Conservation (phyloP, 2,797 vertebrate genomes). For the Adelosebastes latens region DNA sequence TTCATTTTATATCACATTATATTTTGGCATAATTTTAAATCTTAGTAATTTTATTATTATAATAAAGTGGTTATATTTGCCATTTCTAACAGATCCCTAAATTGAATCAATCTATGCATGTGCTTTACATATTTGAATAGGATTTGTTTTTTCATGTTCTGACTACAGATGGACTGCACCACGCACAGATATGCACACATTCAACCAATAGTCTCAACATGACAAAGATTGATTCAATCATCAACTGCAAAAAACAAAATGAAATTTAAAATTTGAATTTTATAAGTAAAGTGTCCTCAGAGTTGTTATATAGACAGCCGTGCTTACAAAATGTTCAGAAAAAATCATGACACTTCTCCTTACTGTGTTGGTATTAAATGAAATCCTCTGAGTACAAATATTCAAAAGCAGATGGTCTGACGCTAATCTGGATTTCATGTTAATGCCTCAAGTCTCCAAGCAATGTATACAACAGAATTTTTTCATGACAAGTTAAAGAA, state of each 20-base stretch:
- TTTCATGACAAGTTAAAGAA: slow-evolving; percentile 66
- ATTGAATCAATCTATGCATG: neutral
- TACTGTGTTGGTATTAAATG: slow-evolving; percentile 61
- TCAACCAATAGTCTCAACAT: neutral
- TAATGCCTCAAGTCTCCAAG: slow-evolving; percentile 66
- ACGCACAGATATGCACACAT: neutral
- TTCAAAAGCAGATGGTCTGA: slow-evolving; percentile 78
- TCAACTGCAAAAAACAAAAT: neutral
- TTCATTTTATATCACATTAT: neutral
- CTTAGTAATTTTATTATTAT: neutral
- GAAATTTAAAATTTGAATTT: neutral
- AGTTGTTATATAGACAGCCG: slow-evolving; percentile 41
- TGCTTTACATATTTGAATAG: neutral
- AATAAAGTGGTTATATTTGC: neutral
- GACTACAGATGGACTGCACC: neutral
- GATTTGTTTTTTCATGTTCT: neutral
- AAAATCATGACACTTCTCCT: slow-evolving; percentile 39
- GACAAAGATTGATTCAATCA: neutral
- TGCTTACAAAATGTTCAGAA: slow-evolving; percentile 31
- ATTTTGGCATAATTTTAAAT: neutral
- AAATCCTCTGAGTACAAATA: slow-evolving; percentile 75
- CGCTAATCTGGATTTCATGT: slow-evolving; percentile 79
- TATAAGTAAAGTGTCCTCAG: neutral
- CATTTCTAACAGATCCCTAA: neutral
- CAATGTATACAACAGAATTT: slow-evolving; percentile 64